phyloP scores from a whole-genome alignment of 1,140 invertebrate species.

The Mycetomoellerius zeteki region DNA sequence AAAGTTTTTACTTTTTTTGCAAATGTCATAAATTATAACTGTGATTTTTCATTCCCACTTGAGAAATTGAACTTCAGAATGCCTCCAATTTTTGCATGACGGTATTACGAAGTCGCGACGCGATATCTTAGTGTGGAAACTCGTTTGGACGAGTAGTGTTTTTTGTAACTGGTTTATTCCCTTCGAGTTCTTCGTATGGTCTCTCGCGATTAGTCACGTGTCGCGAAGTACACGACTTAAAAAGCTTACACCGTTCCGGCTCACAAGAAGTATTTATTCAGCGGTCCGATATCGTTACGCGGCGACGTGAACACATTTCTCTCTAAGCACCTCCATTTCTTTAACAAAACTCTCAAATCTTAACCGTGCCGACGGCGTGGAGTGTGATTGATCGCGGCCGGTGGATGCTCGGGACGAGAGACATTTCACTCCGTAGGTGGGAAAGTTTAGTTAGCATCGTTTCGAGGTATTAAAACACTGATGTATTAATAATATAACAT shows the following conservation, averaged over 20 bases:
- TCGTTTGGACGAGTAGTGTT: constrained; percentile 25
- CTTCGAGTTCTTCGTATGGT: constrained; percentile 13
- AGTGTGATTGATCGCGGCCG: constrained; percentile 79
- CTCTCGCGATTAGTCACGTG: constrained; percentile 53
- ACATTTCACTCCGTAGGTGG: constrained; percentile 68
- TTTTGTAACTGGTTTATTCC: constrained; percentile 4
- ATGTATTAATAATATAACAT: background rate
- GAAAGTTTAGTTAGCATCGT: background rate
- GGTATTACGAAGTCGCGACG: background rate
- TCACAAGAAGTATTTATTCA: constrained; percentile 43
- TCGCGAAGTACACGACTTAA: constrained; percentile 55
- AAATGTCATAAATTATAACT: background rate
- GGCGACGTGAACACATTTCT: constrained; percentile 48
- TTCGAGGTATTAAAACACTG: background rate
- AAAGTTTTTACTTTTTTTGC: background rate
- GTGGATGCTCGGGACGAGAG: constrained; percentile 63
- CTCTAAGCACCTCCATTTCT: constrained; percentile 35
- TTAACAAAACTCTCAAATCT: constrained; percentile 49
- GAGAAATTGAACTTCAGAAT: background rate
- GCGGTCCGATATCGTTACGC: constrained; percentile 21
- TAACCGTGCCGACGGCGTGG: constrained; percentile 29
- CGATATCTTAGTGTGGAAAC: constrained; percentile 27
- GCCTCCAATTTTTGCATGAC: background rate
- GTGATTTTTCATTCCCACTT: background rate
- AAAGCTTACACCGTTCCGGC: constrained; percentile 29